phyloP scores from a whole-genome alignment of 1,140 invertebrate genomes.

The Sinella curviseta region DNA sequence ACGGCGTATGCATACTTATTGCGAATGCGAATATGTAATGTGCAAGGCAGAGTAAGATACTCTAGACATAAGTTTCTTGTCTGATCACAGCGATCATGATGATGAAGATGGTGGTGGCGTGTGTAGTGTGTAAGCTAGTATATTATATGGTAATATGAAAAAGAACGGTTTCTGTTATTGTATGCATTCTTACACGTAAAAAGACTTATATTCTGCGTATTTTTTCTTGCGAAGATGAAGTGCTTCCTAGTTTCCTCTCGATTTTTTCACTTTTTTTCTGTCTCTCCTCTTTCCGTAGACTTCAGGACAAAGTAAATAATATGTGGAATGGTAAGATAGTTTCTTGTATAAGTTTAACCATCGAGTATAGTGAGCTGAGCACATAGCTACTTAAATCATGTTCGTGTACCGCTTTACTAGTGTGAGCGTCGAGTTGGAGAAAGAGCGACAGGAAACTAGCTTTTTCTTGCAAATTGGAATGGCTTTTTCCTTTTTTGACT shows the following conservation, averaged over 20 bases:
- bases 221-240: constrained; percentile 2
- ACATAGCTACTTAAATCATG: constrained; percentile 9
- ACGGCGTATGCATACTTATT: too few species aligned
- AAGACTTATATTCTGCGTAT: too few species aligned
- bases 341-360: too few species aligned
- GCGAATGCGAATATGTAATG: too few species aligned
- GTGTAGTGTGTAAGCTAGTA: background rate
- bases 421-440: background rate
- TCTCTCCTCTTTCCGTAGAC: background rate
- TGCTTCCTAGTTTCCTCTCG: background rate
- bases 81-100: too few species aligned
- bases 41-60: too few species aligned
- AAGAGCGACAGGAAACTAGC: constrained; percentile 6
- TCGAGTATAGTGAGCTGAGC: background rate
- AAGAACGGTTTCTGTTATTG: background rate
- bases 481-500: constrained; percentile 1
- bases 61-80: too few species aligned
- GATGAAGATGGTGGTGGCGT: too few species aligned
- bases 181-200: background rate
- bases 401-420: too few species aligned
- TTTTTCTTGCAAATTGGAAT: constrained; percentile 5
- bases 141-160: background rate
- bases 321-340: too few species aligned
- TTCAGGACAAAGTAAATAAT: too few species aligned
- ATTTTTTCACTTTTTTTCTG: too few species aligned